phyloP scores from a whole-genome alignment of 1,140 invertebrate species.

The fruit fly (Drosophila melanogaster) region DNA sequence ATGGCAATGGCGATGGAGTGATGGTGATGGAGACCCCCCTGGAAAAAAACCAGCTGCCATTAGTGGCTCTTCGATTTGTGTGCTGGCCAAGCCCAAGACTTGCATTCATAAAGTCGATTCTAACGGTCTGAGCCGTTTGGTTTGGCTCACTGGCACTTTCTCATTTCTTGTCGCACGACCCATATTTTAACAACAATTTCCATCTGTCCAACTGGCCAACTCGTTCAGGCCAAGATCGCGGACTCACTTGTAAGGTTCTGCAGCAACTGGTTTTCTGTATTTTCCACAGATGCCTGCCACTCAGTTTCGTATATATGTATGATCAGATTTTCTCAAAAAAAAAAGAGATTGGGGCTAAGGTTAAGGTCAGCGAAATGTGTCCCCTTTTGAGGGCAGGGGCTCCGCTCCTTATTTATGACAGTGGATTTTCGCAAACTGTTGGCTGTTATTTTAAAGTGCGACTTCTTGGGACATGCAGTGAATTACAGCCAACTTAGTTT shows the following conservation, averaged over 20 bases:
- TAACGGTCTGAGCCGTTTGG: constrained; percentile 46
- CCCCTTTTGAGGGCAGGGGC: constrained; percentile 1
- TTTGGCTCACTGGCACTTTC: constrained; percentile 58
- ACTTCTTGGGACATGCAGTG: constrained; percentile 4
- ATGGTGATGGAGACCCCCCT: background rate
- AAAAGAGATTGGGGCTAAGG: constrained; percentile 24
- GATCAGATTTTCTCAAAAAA: background rate
- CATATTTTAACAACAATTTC: constrained; percentile 66
- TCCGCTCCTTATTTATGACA: constrained; percentile 11
- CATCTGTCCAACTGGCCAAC: constrained; percentile 35
- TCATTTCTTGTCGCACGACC: constrained; percentile 70
- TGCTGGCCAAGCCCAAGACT: constrained; percentile 42
- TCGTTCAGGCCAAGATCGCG: constrained; percentile 32
- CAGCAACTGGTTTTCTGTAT: constrained; percentile 39
- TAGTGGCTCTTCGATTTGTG: constrained; percentile 33
- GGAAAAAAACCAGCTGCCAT: constrained; percentile 7
- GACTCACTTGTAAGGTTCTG: constrained; percentile 37
- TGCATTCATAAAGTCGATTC: constrained; percentile 39
- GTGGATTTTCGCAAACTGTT: constrained; percentile 18
- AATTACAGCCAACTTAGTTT: constrained; percentile 14
- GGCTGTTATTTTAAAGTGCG: background rate
- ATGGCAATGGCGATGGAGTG: background rate
- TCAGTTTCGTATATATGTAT: no score
- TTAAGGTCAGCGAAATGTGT: constrained; percentile 44
- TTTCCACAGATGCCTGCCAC: no score